Base-by-base conservation (phyloP, 2,113 vertebrate species). In the Carlito syrichta region DNA sequence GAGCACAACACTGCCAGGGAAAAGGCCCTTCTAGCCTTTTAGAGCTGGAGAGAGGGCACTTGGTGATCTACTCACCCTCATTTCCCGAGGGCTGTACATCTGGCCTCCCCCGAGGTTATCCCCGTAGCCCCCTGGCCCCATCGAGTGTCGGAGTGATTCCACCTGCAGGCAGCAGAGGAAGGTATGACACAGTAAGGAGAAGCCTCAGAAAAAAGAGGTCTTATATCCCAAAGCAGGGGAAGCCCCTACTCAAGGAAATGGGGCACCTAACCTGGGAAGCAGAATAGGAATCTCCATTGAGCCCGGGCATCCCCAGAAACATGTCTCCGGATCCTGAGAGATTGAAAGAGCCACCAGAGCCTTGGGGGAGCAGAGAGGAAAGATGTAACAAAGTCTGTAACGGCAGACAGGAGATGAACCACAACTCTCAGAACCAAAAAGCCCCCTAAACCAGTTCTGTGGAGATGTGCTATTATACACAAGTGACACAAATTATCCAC, bases 261-360 rank as follows among this genome's bases (percentile, higher is more conserved):
- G 71, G 84, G 58, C 50, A 84, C 74, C 98, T 97, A 97, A 99
- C 99, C 99, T 99, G 99, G 93, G 99, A 98, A 86, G 99, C 98
- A 95, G 99, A 98, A 86, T 99, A 99, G 97, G 99, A 99, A 54
- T 99, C 99, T 93, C 99, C 99, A 5, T 99, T 99, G 98, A 99
- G 99, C 74, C 99, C 99, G 63, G 99, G 99, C 98, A 99, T 99
- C 79, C 99, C 99, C 68, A 99, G 98, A 98, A 99, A 99, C 96
- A 99, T 98, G 98, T 99, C 99, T 96, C 99, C 99, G 52, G 99
- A 99, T 87, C 99, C 99, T 20, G 99, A 99, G 96, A 99, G 99
- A 77, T 99, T 99, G 98, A 99, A 99, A 96, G 99, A 99, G 62
- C 99, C 99, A 23, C 98, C 98, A 50, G 99, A 99, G 85, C 99